phyloP scores from a whole-genome alignment of 1,140 invertebrate genomes.

The Drosophila kepulauana region DNA sequence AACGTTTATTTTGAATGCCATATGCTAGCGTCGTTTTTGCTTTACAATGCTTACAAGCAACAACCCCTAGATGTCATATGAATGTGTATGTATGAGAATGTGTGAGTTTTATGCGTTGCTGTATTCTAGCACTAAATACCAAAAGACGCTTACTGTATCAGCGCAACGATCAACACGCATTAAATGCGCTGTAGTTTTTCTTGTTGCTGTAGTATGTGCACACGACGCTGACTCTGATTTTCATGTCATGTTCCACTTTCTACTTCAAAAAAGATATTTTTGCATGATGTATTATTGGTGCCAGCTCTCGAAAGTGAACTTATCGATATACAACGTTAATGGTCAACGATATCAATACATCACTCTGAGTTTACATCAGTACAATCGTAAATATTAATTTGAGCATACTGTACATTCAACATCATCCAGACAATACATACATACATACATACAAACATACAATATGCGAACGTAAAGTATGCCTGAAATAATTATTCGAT shows the following conservation, averaged over 20 bases:
- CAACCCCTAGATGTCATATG: conserved; percentile 59
- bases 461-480: conserved; percentile 14
- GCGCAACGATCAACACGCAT: conserved; percentile 15
- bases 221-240: conserved; percentile 14
- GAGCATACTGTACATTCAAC: conserved; percentile 7
- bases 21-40: conserved; percentile 43
- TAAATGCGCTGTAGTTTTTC: neutral
- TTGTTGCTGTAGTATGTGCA: neutral
- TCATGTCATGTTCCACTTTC: conserved; percentile 17
- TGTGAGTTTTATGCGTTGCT: neutral
- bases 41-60: conserved; percentile 60
- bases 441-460: conserved; percentile 15
- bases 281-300: conserved; percentile 21
- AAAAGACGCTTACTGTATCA: conserved; percentile 32
- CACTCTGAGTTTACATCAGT: neutral
- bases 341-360: neutral
- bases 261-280: conserved; percentile 9
- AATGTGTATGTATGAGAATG: conserved; percentile 6
- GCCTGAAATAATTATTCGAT: conserved; percentile 53
- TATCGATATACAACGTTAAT: neutral
- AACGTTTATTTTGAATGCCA: conserved; percentile 65
- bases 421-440: conserved; percentile 4
- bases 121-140: conserved; percentile 19
- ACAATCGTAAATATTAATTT: conserved; percentile 8
- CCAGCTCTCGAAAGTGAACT: neutral